These are phyloP conservation scores for Nycteola revayana DNA, from an alignment of 2,888 invertebrate genomes.

Conservation along the genomic window DNA sequence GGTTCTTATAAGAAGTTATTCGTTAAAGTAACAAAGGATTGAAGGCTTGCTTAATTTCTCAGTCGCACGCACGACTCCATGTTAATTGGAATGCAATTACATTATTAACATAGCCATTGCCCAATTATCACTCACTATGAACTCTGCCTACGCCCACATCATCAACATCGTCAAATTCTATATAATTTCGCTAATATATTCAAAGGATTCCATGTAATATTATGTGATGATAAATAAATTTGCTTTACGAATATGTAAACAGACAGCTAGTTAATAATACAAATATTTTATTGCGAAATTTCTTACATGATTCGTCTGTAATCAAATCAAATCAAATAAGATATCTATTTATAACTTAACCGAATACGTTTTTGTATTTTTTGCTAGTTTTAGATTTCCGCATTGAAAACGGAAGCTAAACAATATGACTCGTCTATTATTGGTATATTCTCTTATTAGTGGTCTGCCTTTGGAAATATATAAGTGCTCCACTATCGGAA, in stretches of 20 bases:
- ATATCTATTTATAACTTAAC: too few species aligned
- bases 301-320: conserved; percentile 8
- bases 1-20: conserved; percentile 69
- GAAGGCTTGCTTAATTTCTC: conserved; percentile 73
- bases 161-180: conserved; percentile 17
- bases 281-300: conserved; percentile 1
- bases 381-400: too few species aligned
- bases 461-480: too few species aligned
- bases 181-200: conserved; percentile 9
- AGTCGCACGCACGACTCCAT: conserved; percentile 67
- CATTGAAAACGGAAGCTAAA: too few species aligned
- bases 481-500: too few species aligned
- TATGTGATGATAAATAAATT: conserved; percentile 9
- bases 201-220: conserved; percentile 6
- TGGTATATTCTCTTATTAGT: too few species aligned
- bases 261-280: too few species aligned
- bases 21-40: conserved; percentile 71
- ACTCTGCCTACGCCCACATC: conserved; percentile 22
- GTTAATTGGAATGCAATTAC: conserved; percentile 64
- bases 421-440: too few species aligned
- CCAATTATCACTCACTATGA: conserved; percentile 36
- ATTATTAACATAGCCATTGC: conserved; percentile 50
- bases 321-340: too few species aligned
- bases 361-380: too few species aligned
- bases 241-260: not conserved